Base-by-base conservation (phyloP, 2,113 vertebrate species). In the Nesogale talazaci region DNA sequence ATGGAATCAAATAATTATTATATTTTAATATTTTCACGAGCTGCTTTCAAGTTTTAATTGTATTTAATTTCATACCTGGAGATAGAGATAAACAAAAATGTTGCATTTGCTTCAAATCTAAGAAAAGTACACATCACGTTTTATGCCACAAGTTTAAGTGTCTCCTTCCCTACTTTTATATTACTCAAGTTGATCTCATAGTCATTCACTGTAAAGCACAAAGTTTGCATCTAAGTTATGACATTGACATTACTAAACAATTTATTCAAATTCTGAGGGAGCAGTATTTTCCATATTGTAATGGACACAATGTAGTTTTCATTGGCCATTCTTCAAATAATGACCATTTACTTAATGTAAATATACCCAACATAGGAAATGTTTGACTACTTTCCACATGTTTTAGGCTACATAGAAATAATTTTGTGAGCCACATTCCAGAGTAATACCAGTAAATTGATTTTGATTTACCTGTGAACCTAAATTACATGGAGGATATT, bases 51-150 rank as follows among this genome's bases (percentile, higher is more conserved):
- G 8, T 81, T 80, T 81, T 61, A 52, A 69, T 38, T 90, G 38
- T 25, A 38, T 63, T 86, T 36, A 16, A 56, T 27, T 83, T 31
- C 36, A 59, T 46, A 61, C 36, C 31, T 61, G 83, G 3, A 42
- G 52, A 19, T 40, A 42, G 8, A 59, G 46, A 14, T 70, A 67
- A 77, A 31, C 74, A 25, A 72, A 74, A 75, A n/a, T 38, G 2
- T 86, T 63, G 36, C 61, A 46, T 23, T 81, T 86, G 19, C 79
- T 94, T 84, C 38, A 83, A 86, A 46, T 78, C 34, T 56, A 40
- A 90, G 27, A 65, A 19, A 87, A 23, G 65, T 57, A 19, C 7
- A 27, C 23, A 83, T 8, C 69, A 76, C 65, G 15, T 16, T 52
- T 65, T 42, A 34, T 19, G 42, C 5, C 31, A 72, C 77, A 81